A percentile compares a stretch with the other conserved stretches of the same genome.
Evolutionary conservation across 2,888 invertebrate species (phyloP).

Genomic region (Metellina segmentata): DNA sequence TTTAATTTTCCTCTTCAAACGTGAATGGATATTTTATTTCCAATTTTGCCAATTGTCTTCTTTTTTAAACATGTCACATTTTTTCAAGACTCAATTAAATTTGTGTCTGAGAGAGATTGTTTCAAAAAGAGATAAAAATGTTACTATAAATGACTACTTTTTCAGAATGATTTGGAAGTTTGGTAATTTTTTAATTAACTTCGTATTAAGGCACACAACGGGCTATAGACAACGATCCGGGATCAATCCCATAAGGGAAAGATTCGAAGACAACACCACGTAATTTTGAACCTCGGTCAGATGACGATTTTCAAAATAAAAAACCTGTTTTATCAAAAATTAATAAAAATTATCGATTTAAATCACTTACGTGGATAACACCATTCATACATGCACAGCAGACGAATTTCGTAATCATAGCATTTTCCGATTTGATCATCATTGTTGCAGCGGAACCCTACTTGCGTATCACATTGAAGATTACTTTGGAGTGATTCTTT

Average conservation of each 20-base stretch:
- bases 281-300: too few species aligned
- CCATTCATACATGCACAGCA: constrained; percentile 79
- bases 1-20: too few species aligned
- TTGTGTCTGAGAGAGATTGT: neutral
- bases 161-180: too few species aligned
- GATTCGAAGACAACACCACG: too few species aligned
- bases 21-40: too few species aligned
- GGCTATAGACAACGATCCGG: too few species aligned
- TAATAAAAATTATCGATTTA: neutral
- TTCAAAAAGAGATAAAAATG: neutral
- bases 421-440: constrained; percentile 78
- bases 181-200: too few species aligned
- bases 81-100: neutral
- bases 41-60: too few species aligned
- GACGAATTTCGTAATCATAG: constrained; percentile 81
- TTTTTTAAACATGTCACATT: neutral
- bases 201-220: too few species aligned
- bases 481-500: constrained; percentile 79
- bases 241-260: too few species aligned
- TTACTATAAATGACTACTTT: neutral
- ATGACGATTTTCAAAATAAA: neutral
- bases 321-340: neutral
- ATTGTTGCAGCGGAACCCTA: constrained; percentile 79
- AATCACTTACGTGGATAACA: constrained; percentile 71
- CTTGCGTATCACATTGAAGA: constrained; percentile 79